These are phyloP conservation scores for Gandaritis pyraliata DNA, from an alignment of 2,888 invertebrate species.

Conservation along the genomic window DNA sequence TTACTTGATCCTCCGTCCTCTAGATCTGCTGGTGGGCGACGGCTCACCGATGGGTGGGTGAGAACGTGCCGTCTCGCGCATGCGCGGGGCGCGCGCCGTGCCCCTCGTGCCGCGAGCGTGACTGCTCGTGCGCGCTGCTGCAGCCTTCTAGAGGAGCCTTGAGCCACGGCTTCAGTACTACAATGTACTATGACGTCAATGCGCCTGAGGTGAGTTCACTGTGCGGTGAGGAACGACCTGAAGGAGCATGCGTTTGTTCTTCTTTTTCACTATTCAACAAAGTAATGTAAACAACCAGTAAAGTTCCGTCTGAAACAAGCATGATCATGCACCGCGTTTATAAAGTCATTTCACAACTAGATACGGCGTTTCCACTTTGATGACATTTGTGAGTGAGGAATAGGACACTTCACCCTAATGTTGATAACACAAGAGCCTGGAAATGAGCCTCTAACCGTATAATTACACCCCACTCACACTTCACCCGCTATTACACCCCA, in stretches of 20 bases:
- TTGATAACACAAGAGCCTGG: not conserved
- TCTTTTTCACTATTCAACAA: no score
- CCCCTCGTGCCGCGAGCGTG: constrained; percentile 48
- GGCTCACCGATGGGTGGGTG: constrained; percentile 55
- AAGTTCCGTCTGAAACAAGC: no score
- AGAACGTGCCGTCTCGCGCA: constrained; percentile 44
- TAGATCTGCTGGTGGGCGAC: constrained; percentile 62
- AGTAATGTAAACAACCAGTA: no score
- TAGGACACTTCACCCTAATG: no score
- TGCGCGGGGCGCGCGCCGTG: constrained; percentile 50
- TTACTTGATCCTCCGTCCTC: not conserved
- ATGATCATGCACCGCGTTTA: no score
- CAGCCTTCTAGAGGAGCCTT: constrained; percentile 55
- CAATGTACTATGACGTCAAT: constrained; percentile 50
- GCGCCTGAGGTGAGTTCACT: constrained; percentile 55
- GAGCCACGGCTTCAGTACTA: constrained; percentile 3
- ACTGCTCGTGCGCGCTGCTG: constrained; percentile 59
- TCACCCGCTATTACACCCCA: no score
- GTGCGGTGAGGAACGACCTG: no score
- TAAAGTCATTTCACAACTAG: no score
- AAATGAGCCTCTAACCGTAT: no score
- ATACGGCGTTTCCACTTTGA: no score
- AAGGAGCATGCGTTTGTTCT: no score
- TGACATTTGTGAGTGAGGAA: not conserved
- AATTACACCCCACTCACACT: no score